Evolutionary conservation across 2,797 vertebrate genomes (phyloP), one percentile per base, ranked within the genome.

Genomic region (Coracias cyanogaster): DNA sequence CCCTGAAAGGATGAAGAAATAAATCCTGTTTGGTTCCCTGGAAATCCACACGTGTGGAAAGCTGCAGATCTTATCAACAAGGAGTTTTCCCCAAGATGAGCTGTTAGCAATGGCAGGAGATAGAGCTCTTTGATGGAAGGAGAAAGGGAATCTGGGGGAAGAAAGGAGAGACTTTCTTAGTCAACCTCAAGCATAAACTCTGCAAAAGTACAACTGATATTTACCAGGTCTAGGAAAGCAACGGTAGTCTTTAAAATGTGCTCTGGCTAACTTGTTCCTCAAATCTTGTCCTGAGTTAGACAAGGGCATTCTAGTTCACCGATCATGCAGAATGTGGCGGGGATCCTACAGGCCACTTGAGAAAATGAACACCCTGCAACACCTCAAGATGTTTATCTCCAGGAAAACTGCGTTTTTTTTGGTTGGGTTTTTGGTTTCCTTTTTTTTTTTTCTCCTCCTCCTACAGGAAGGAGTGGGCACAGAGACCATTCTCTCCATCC

Each of bases 51-150:
- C 0, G 0, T 6, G 15, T 39, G 26, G 51, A 94, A 84, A 90
- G 25, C 26, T 58, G 25, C 15, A 39, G 37, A 28, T 48, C 43
- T 82, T 58, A 39, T 39, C 46, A 58, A 3, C 0, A 0, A 69
- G 19, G 21, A 39, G 6, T 20, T 67, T 91, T 86, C 19, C 67
- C 35, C 46, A 62, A 48, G 72, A 66, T 29, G 24, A 77, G n/a
- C 18, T 57, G 29, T 49, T 57, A 46, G 20, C 58, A 39, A 51
- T 1, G 7, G 49, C 22, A 82, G 55, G 39, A 58, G 21, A 25
- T 46, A 58, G 31, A 76, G 28, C 25, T 76, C 58, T 15, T 5
- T 39, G 8, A 60, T 29, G 15, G 35, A 70, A 73, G 55, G 5
- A 65, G 65, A 52, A 81, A 73, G 4, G 16, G 22, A 19, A 57